These are phyloP conservation scores for Erebia palarica DNA, from an alignment of 2,888 invertebrate genomes.

Conservation along the genomic window DNA sequence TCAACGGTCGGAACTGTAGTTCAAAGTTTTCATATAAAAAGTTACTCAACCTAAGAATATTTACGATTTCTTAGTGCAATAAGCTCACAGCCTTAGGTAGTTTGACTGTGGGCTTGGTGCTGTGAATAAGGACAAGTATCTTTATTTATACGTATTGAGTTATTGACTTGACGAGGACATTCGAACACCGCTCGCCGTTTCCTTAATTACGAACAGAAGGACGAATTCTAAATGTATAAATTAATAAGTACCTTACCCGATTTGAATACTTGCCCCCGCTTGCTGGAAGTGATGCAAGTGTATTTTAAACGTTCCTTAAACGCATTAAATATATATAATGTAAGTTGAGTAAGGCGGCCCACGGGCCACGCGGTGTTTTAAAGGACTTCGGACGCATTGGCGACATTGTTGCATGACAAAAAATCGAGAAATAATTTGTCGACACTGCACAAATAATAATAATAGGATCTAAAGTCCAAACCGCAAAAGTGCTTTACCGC, in stretches of 20 bases:
- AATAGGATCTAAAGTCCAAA: no score
- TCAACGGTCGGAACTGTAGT: no score
- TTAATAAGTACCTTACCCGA: constrained; percentile 16
- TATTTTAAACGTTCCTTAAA: constrained; percentile 3
- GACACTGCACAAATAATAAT: no score
- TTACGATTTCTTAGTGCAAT: background rate
- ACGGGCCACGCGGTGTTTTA: no score
- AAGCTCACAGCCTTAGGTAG: no score
- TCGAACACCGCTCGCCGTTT: constrained; percentile 9
- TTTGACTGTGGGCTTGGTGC: background rate
- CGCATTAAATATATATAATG: constrained; percentile 10
- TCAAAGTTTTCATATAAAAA: no score
- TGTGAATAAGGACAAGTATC: constrained; percentile 3
- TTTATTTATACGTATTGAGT: background rate
- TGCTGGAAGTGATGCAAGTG: constrained; percentile 11
- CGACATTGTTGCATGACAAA: background rate
- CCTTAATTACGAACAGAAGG: constrained; percentile 20
- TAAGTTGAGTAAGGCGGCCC: constrained; percentile 4
- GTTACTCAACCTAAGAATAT: no score
- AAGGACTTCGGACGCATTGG: background rate
- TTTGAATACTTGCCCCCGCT: background rate
- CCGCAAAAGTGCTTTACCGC: no score
- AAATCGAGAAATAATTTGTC: no score
- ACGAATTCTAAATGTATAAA: constrained; percentile 16
- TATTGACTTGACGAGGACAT: background rate